Evolutionary conservation across 2,888 invertebrate genomes (phyloP).

Genomic region (Spodoptera exigua): DNA sequence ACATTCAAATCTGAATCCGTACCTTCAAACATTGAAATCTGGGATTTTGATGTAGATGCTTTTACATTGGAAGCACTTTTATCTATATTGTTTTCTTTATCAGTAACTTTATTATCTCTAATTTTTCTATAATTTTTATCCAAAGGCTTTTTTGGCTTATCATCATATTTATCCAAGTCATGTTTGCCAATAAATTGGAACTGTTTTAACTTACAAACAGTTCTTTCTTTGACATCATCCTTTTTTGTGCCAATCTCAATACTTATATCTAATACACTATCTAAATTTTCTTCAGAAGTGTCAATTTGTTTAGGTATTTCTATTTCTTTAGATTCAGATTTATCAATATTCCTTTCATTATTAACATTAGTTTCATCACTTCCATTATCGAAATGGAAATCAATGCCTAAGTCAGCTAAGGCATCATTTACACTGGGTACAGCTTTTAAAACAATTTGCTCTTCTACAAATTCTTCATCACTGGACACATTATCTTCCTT

Average conservation of each 20-base stretch:
- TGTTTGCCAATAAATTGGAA: conserved; percentile 75
- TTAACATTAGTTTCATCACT: conserved; percentile 21
- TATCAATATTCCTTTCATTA: conserved; percentile 18
- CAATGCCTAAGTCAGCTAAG: conserved; percentile 76
- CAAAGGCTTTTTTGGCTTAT: conserved; percentile 49
- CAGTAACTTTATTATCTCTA: conserved; percentile 9
- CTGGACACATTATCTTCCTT: conserved; percentile 39
- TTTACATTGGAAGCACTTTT: conserved; percentile 2
- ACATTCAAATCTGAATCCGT: conserved; percentile 16
- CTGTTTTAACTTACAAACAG: conserved; percentile 74
- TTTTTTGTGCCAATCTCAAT: conserved; percentile 20
- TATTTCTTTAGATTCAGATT: conserved; percentile 26
- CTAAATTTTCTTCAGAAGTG: conserved; percentile 19
- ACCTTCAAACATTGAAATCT: conserved; percentile 40
- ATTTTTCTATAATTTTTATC: too few species aligned
- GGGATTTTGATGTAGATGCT: conserved; percentile 37
- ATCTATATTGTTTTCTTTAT: conserved; percentile 9
- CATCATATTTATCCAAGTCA: conserved; percentile 76
- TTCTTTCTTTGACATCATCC: conserved; percentile 50
- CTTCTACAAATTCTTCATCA: conserved; percentile 63
- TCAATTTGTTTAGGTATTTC: conserved; percentile 20
- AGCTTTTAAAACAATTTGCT: conserved; percentile 70
- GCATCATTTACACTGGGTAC: conserved; percentile 86
- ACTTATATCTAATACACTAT: conserved; percentile 31
- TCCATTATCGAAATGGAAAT: conserved; percentile 68